A percentile compares a stretch with the other conserved stretches of the same genome.
These are phyloP conservation scores for Thripadectes ignobilis DNA, from an alignment of 2,797 vertebrate genomes.

Conservation along the genomic window DNA sequence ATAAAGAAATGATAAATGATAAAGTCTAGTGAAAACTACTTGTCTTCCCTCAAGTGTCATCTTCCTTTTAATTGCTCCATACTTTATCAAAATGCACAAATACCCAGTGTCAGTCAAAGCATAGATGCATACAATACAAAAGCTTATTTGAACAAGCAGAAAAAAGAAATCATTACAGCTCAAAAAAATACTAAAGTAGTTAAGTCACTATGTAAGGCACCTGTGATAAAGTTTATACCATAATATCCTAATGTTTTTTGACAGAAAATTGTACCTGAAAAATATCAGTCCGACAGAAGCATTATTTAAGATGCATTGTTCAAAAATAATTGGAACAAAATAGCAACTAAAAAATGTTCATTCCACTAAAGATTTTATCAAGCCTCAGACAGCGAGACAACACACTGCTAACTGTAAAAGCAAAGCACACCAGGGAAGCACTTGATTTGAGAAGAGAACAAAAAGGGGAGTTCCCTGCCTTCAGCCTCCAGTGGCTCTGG, in stretches of 20 bases:
- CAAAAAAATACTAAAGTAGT: conserved; percentile 7
- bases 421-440: not conserved
- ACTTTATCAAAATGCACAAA: conserved; percentile 11
- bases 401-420: not conserved
- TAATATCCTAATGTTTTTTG: not conserved
- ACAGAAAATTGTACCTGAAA: not conserved
- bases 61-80: conserved; percentile 38
- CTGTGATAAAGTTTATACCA: not conserved
- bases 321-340: conserved; percentile 4
- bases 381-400: not conserved
- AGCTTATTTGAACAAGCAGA: not conserved
- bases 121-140: not conserved
- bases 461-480: not conserved
- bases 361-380: not conserved
- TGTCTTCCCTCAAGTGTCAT: conserved; percentile 41
- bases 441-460: not conserved
- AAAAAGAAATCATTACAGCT: not conserved
- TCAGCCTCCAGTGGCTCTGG: not conserved
- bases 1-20: conserved; percentile 82
- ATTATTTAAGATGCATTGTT: not conserved
- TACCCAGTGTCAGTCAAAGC: not conserved
- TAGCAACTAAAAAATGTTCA: not conserved
- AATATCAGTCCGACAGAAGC: not conserved
- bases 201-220: not conserved
- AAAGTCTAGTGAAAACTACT: conserved; percentile 63